Evolutionary conservation across 1,140 invertebrate species (phyloP).

Genomic region (Drosophila nebulosa): DNA sequence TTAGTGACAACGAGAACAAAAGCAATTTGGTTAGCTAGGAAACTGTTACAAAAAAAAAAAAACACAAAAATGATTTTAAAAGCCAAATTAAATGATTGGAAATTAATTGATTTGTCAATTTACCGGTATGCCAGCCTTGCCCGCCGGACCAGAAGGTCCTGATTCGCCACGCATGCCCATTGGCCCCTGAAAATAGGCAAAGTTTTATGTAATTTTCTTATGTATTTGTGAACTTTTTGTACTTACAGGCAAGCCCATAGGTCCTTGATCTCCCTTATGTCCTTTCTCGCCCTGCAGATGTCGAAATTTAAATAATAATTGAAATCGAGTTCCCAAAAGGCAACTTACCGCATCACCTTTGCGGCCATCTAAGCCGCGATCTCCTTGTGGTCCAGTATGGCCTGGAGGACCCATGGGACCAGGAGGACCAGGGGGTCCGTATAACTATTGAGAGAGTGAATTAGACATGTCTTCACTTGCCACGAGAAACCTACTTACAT

Average conservation of each 20-base stretch:
- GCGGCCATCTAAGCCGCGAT: conserved; percentile 89
- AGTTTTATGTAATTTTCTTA: no score
- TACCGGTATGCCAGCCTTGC: conserved; percentile 90
- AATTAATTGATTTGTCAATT: conserved; percentile 81
- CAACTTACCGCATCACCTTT: conserved; percentile 91
- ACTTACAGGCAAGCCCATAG: conserved; percentile 97
- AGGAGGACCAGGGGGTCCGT: conserved; percentile 79
- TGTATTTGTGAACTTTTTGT: background rate
- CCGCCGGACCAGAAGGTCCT: conserved; percentile 87
- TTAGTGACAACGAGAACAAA: conserved; percentile 55
- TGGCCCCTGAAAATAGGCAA: conserved; percentile 86
- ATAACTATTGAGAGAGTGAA: conserved; percentile 45
- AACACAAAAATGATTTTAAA: conserved; percentile 41
- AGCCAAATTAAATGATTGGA: conserved; percentile 44
- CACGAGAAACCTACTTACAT: no score
- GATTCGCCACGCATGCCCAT: conserved; percentile 92
- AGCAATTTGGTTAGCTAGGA: conserved; percentile 18
- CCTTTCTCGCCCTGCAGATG: conserved; percentile 92
- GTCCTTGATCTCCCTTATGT: conserved; percentile 93
- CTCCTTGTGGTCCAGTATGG: conserved; percentile 89
- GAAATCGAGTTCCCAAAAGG: conserved; percentile 66
- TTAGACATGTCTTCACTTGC: no score
- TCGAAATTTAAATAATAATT: background rate
- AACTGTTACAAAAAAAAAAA: conserved; percentile 15
- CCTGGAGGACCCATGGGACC: conserved; percentile 89